A percentile compares a stretch with the other conserved stretches of the same genome.
Evolutionary conservation across 2,113 vertebrate species (phyloP).

Genomic region (Xiphophorus hellerii): DNA sequence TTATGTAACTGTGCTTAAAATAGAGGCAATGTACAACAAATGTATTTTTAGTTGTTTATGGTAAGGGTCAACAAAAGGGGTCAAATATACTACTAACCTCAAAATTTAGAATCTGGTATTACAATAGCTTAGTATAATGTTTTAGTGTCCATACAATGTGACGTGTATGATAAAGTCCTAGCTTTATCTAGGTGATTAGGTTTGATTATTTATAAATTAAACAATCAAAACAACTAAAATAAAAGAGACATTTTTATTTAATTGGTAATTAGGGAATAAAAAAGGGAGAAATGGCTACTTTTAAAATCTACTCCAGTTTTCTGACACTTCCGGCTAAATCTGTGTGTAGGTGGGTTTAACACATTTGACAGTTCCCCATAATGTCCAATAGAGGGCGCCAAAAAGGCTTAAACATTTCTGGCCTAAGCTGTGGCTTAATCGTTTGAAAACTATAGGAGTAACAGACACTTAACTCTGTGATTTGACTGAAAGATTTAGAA

Average conservation of each 20-base stretch:
- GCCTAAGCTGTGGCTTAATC: background rate
- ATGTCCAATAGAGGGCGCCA: background rate
- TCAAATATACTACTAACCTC: background rate
- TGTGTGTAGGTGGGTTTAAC: background rate
- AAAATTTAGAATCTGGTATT: background rate
- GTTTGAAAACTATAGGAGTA: background rate
- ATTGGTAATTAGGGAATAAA: no score
- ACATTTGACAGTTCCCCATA: background rate
- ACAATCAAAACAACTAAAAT: no score
- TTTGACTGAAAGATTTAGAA: no score
- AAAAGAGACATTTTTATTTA: no score
- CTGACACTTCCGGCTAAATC: background rate
- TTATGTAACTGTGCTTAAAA: constrained; percentile 19
- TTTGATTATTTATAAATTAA: no score
- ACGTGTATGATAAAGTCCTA: no score
- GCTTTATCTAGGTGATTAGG: no score
- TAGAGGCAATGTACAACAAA: background rate
- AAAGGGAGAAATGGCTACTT: no score
- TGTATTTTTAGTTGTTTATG: background rate
- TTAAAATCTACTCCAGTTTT: no score
- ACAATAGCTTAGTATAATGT: no score
- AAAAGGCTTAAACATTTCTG: background rate
- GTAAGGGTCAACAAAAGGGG: background rate
- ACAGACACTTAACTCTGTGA: no score
- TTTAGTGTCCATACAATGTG: no score